phyloP scores from a whole-genome alignment of 37 sponge, comb jelly and placozoan species.

The Eunapius fragilis region DNA sequence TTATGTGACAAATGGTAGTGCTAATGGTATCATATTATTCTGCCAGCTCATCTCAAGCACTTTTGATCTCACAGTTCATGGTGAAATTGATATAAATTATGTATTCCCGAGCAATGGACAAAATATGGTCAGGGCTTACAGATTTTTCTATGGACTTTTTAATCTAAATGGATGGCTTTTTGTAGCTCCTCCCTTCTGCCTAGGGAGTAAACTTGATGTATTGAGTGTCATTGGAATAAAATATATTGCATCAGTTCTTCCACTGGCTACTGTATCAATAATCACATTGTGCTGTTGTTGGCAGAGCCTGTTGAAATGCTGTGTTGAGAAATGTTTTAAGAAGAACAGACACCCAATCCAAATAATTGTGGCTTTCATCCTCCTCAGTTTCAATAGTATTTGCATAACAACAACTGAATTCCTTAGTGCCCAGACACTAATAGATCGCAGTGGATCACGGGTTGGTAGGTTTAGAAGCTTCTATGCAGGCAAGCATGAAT shows the following conservation, averaged over 20 bases:
- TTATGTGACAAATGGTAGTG: neutral
- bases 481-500: neutral
- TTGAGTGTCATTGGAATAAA: neutral
- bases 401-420: neutral
- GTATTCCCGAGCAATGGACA: neutral
- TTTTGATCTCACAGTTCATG: neutral
- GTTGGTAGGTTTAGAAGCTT: neutral
- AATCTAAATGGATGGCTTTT: neutral
- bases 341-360: neutral
- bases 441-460: neutral
- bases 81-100: neutral
- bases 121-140: neutral
- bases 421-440: neutral
- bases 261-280: neutral
- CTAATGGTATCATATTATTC: neutral
- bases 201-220: neutral
- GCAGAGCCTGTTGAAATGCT: neutral
- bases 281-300: no score
- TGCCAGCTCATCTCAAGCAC: neutral
- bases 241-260: neutral
- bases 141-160: neutral
- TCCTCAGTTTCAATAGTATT: neutral
- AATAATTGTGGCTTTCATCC: neutral
- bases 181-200: neutral
- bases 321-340: neutral